Evolutionary conservation across 2,113 vertebrate genomes (phyloP).

Genomic region (Rhinolophus sinicus): DNA sequence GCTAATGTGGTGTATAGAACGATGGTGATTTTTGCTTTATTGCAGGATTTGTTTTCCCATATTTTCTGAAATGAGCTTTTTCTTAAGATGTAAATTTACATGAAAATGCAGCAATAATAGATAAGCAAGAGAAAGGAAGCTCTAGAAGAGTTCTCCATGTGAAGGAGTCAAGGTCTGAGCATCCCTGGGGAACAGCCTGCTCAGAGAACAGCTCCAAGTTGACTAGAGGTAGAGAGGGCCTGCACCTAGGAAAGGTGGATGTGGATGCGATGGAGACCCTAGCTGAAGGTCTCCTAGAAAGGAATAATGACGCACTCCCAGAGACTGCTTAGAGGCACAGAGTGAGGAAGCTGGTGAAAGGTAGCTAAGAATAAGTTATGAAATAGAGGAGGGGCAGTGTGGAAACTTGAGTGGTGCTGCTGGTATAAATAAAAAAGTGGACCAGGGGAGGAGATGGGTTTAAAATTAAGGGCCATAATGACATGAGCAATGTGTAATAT

Average conservation of each 20-base stretch:
- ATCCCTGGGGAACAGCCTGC: background rate
- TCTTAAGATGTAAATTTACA: background rate
- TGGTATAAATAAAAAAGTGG: background rate
- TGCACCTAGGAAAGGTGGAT: no score
- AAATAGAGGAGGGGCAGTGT: rapidly evolving
- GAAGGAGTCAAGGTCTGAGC: background rate
- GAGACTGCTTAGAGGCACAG: background rate
- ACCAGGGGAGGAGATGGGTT: background rate
- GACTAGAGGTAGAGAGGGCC: background rate
- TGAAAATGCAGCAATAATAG: background rate
- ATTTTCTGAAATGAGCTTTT: conserved; percentile 44
- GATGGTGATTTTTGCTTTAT: background rate
- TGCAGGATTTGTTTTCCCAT: background rate
- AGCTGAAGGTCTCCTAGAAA: background rate
- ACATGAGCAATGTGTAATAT: background rate
- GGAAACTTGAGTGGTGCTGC: rapidly evolving
- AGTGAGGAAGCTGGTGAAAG: background rate
- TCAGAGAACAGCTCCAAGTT: rapidly evolving
- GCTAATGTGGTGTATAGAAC: background rate
- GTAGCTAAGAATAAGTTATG: background rate
- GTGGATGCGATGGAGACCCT: background rate
- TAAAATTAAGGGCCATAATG: background rate
- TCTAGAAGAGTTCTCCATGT: no score
- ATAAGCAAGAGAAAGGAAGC: background rate
- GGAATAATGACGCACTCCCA: background rate